These are phyloP conservation scores for Bombycilla garrulus DNA, from an alignment of 2,113 vertebrate species.

Conservation along the genomic window DNA sequence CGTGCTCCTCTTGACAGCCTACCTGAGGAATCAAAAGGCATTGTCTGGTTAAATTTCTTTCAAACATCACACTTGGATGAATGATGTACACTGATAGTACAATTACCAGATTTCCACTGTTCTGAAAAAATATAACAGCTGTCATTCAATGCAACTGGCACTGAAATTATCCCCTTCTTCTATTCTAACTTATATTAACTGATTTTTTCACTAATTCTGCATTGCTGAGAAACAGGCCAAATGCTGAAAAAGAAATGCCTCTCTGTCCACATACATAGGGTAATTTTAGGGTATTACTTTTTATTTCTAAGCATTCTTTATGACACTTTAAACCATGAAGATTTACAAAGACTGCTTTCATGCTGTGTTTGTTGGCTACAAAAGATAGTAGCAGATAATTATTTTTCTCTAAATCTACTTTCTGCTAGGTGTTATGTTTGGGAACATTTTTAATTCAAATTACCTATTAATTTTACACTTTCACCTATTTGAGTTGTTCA, in stretches of 20 bases:
- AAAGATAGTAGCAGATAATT: neutral
- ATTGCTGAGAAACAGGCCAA: conserved; percentile 52
- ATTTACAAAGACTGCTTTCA: neutral
- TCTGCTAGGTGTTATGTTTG: neutral
- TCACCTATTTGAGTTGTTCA: neutral
- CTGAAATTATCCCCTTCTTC: conserved; percentile 16
- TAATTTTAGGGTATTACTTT: neutral
- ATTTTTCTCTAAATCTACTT: neutral
- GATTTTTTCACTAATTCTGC: conserved; percentile 23
- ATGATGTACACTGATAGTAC: neutral
- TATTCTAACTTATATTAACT: conserved; percentile 18
- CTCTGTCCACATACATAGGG: neutral
- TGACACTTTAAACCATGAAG: neutral
- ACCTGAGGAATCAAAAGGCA: neutral
- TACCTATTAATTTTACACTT: neutral
- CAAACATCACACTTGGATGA: neutral
- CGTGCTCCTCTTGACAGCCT: neutral
- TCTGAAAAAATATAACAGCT: neutral
- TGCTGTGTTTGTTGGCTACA: neutral
- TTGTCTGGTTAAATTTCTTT: neutral
- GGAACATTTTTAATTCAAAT: neutral
- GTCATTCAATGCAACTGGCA: conserved; percentile 14
- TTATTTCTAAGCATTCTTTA: neutral
- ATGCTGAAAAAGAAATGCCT: conserved; percentile 36
- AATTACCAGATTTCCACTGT: conserved; percentile 19